These are phyloP conservation scores for Athene noctua DNA, from an alignment of 2,113 vertebrate species.

Conservation along the genomic window DNA sequence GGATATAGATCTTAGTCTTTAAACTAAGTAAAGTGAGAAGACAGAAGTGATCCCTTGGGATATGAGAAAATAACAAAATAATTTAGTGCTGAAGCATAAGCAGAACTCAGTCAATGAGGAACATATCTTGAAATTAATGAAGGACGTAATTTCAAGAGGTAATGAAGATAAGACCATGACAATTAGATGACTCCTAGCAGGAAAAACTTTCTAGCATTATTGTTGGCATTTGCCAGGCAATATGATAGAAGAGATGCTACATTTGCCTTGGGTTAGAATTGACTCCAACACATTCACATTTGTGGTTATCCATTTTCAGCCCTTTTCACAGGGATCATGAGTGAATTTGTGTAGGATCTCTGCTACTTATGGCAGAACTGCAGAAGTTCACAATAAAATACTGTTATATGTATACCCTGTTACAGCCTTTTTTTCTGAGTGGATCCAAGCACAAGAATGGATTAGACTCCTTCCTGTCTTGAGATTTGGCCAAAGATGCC, in stretches of 20 bases:
- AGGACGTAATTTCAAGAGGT: neutral
- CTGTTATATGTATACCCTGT: neutral
- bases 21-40: neutral
- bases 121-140: neutral
- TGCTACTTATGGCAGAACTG: neutral
- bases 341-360: neutral
- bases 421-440: neutral
- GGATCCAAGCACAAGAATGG: neutral
- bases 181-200: neutral
- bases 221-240: neutral
- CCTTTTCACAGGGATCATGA: neutral
- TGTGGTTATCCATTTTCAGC: neutral
- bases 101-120: neutral
- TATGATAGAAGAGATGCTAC: neutral
- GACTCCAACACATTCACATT: neutral
- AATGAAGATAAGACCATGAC: neutral
- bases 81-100: neutral
- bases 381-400: neutral
- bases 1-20: neutral
- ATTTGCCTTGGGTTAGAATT: neutral
- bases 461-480: neutral
- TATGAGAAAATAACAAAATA: neutral
- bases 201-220: neutral
- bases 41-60: neutral
- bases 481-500: neutral